phyloP scores from a whole-genome alignment of 1,140 invertebrate species.

The Bombyx mandarina region DNA sequence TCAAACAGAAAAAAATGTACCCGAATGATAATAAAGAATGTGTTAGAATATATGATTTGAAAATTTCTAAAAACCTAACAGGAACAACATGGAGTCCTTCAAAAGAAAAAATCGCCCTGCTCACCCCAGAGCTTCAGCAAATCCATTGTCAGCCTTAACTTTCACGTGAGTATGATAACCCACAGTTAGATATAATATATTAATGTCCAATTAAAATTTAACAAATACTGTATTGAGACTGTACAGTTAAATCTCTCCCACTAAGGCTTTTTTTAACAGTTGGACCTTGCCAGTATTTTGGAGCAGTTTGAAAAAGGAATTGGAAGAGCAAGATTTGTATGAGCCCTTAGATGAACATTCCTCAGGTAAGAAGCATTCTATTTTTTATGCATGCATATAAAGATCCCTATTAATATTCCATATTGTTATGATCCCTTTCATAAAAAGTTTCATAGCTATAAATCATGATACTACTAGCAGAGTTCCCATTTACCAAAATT shows the following conservation, averaged over 20 bases:
- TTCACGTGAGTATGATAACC: conserved; percentile 62
- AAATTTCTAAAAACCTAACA: conserved; percentile 4
- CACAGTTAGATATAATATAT: neutral
- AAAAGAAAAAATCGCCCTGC: conserved; percentile 48
- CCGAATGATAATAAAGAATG: too few species aligned
- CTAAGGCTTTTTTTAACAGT: conserved; percentile 34
- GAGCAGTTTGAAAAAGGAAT: conserved; percentile 72
- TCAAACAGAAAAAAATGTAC: too few species aligned
- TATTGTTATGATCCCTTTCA: too few species aligned
- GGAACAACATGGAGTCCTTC: conserved; percentile 36
- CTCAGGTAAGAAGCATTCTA: conserved; percentile 49
- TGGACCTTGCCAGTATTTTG: conserved; percentile 73
- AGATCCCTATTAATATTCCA: too few species aligned
- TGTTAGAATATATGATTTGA: too few species aligned
- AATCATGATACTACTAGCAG: too few species aligned
- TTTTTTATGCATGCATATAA: too few species aligned
- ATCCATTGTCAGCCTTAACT: conserved; percentile 67
- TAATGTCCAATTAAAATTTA: too few species aligned
- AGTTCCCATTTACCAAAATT: too few species aligned
- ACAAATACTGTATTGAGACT: too few species aligned
- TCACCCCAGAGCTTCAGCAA: conserved; percentile 69
- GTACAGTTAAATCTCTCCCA: too few species aligned
- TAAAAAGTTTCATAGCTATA: too few species aligned
- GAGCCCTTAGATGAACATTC: conserved; percentile 74
- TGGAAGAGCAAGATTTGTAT: conserved; percentile 75